These are phyloP conservation scores for Drosophila repletoides DNA, from an alignment of 1,140 invertebrate genomes.

Conservation along the genomic window DNA sequence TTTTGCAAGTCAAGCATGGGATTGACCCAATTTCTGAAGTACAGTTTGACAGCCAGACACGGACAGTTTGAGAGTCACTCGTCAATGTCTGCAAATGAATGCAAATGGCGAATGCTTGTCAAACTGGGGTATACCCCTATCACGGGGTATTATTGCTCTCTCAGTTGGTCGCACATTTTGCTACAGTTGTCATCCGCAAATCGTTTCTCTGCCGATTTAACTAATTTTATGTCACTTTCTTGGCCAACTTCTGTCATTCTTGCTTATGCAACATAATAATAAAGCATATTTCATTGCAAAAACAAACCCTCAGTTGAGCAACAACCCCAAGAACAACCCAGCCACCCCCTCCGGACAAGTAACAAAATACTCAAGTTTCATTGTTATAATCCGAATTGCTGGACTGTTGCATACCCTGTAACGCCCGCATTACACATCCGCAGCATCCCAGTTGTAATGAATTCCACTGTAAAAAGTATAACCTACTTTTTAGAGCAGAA, in stretches of 20 bases:
- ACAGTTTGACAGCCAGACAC: background rate
- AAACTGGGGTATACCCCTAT: slow-evolving; percentile 43
- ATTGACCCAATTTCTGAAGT: slow-evolving; percentile 58
- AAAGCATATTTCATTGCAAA: slow-evolving; percentile 60
- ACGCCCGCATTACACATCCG: too few species aligned
- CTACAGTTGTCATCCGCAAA: slow-evolving; percentile 31
- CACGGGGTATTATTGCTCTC: slow-evolving; percentile 11
- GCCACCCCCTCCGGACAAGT: slow-evolving; percentile 25
- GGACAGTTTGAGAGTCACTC: background rate
- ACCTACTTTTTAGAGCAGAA: too few species aligned
- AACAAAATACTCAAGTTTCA: background rate
- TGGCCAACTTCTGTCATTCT: slow-evolving; percentile 54
- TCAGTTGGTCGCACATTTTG: slow-evolving; percentile 25
- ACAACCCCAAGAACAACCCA: slow-evolving; percentile 37
- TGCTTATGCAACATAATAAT: slow-evolving; percentile 64
- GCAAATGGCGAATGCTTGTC: slow-evolving; percentile 29
- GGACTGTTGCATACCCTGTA: slow-evolving; percentile 6
- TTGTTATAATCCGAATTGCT: background rate
- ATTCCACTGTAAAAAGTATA: too few species aligned
- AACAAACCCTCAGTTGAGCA: slow-evolving; percentile 59
- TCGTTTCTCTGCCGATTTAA: slow-evolving; percentile 35
- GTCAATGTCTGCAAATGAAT: background rate
- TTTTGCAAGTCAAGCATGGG: slow-evolving; percentile 67
- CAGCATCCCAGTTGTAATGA: too few species aligned
- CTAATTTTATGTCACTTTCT: slow-evolving; percentile 67